Base-by-base conservation (phyloP, 2,888 invertebrate species). In the Pomacea canaliculata region DNA sequence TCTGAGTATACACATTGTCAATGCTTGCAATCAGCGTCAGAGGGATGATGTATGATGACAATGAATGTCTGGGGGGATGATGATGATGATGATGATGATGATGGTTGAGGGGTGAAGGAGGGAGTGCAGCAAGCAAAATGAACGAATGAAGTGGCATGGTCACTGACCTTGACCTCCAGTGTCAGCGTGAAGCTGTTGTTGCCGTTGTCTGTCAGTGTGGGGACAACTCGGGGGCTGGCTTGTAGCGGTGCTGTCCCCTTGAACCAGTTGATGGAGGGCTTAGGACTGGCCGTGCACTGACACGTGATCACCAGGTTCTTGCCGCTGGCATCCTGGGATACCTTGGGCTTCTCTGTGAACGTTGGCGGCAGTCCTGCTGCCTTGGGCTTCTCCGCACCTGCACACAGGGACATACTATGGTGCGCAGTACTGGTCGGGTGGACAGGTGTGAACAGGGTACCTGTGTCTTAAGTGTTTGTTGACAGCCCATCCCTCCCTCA, bases 301-400 rank as follows among this genome's bases (percentile, higher is more conserved):
- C 98, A 98, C 92, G 97, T 96, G 96, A 99, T 97, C 81, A 97
- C 95, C 88, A 99, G 97, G 88, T 98, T 94, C 85, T 98, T 97
- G 87, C 98, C 98, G 90, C 95, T 96, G 92, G 97, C 97, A 92
- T 98, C 98, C 91, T 98, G 98, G 93, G 97, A 96, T 92, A 99
- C 98, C 92, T 96, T 95, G 83, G 99, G 99, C 93, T 99, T 99
- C 93, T 98, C 98, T 91, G 97, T 94, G 91, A 99, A 99, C 49
- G 96, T 96, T 76, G 99, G 99, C 56, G 97, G 96, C 37, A 84
- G 81, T 7, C 88, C 89, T 19, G 76, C 80, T 65, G 82, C 78
- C 75, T 79, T 81, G 23, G 79, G 77, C 72, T 81, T 76, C 51
- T 80, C 78, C 13, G 77, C 79, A 8, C 80, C 80, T 81, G 73